Evolutionary conservation across 2,888 invertebrate species (phyloP), one percentile per base, ranked within the genome.

Genomic region (Troglohyphantes excavatus): DNA sequence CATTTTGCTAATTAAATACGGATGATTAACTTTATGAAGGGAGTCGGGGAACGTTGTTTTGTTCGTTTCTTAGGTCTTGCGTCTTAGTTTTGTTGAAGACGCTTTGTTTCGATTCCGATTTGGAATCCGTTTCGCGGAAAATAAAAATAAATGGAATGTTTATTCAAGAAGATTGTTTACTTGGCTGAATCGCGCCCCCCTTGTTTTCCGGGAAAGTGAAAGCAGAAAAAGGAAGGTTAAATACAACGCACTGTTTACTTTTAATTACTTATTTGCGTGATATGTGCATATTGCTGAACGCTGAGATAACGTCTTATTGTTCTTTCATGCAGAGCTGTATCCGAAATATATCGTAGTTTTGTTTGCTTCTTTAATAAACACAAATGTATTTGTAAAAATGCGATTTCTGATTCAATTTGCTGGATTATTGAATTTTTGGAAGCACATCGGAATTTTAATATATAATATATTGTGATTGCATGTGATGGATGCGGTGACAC

Each of bases 1-100:
- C 53, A 67, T 13, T 79, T 46, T 46, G 79, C 67, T 79, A 79
- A 79, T 79, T 79, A 67, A 79, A 79, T 67, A 43, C 43, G 79
- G 46, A 67, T 79, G 79, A 79, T 79, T 79, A 67, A 79, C 46
- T 67, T 43, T 27, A 5, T 2, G 21, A 72, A 26, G 46, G 23
- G 23, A 11, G 13, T 23, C 17, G 26, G 65, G 2, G 21, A 23
- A 19, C 21, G 23, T 19, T 33, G 5, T 21, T 63, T 2, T 13
- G 26, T 26, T 23, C 26, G 17, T 65, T 65, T 13, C 9, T 23
- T 26, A 26, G 26, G 65, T 65, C 13, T 3, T 7, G 65, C 13
- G 2, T 13, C 27, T 13, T 21, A 26, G 26, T 65, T 65, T 65
- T 2, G 26, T 23, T 65, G 21, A 13, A 3, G 17, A 26, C 17